Conservation (phyloP, 2,797 vertebrate genomes). For the Scolopax rusticola region DNA sequence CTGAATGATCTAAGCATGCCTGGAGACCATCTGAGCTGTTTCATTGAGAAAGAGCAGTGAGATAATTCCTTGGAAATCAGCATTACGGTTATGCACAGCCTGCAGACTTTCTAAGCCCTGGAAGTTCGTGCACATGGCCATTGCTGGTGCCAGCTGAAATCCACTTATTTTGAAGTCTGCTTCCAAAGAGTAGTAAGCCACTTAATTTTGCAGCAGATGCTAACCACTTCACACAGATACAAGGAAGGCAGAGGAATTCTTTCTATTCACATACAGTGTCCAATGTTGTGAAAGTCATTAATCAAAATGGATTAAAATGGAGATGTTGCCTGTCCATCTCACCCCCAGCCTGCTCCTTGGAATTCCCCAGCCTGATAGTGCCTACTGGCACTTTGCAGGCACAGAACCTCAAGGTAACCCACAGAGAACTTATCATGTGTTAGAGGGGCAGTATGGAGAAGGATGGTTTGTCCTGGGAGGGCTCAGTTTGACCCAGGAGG, state of each 20-base stretch:
- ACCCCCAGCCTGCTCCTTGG: not conserved
- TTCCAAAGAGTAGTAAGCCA: not conserved
- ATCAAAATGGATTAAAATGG: too few species aligned
- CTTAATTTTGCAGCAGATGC: not conserved
- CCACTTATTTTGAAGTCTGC: not conserved
- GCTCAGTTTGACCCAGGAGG: accelerated
- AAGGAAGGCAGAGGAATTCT: not conserved
- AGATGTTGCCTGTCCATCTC: not conserved
- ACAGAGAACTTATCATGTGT: not conserved
- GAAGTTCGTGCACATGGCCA: not conserved
- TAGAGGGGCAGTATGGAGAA: not conserved
- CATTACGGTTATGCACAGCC: not conserved
- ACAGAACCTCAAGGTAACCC: not conserved
- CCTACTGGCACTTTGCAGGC: not conserved
- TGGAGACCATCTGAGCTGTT: not conserved
- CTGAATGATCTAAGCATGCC: not conserved
- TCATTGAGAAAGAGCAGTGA: not conserved
- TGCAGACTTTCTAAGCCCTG: not conserved
- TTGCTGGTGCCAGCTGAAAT: not conserved
- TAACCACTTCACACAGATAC: not conserved
- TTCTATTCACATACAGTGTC: not conserved
- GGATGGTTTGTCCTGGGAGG: not conserved
- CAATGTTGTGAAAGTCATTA: too few species aligned
- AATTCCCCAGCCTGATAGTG: not conserved
- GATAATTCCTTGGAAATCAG: not conserved